Evolutionary conservation across 2,888 invertebrate genomes (phyloP).

Genomic region (Seladonia tumulorum): DNA sequence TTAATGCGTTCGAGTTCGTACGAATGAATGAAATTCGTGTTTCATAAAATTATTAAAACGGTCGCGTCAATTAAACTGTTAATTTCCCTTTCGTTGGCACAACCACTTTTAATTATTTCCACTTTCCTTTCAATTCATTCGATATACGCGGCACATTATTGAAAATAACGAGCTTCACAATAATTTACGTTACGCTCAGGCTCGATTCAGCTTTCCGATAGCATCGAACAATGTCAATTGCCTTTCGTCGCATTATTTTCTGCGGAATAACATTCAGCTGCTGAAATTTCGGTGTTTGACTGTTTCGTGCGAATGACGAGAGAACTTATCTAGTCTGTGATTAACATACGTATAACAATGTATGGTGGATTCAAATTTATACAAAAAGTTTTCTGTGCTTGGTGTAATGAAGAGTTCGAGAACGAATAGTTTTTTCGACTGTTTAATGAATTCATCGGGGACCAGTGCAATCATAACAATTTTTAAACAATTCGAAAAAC

Average conservation of each 20-base stretch:
- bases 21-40: slow-evolving; percentile 51
- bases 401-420: neutral
- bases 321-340: neutral
- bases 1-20: slow-evolving; percentile 53
- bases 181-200: slow-evolving; percentile 43
- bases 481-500: neutral
- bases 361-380: neutral
- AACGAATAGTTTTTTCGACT: neutral
- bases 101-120: slow-evolving; percentile 60
- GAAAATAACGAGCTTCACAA: slow-evolving; percentile 53
- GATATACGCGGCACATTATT: slow-evolving; percentile 33
- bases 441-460: neutral
- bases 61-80: slow-evolving; percentile 54
- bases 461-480: neutral
- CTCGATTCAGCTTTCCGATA: slow-evolving; percentile 34
- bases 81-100: slow-evolving; percentile 59
- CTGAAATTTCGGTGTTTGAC: neutral
- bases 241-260: slow-evolving; percentile 10
- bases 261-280: neutral
- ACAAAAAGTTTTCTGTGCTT: neutral
- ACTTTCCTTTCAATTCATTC: slow-evolving; percentile 35
- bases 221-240: neutral
- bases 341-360: neutral
- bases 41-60: slow-evolving; percentile 61
- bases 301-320: neutral